Conservation (phyloP, 1,140 invertebrate species). For the Amphibalanus amphitrite region DNA sequence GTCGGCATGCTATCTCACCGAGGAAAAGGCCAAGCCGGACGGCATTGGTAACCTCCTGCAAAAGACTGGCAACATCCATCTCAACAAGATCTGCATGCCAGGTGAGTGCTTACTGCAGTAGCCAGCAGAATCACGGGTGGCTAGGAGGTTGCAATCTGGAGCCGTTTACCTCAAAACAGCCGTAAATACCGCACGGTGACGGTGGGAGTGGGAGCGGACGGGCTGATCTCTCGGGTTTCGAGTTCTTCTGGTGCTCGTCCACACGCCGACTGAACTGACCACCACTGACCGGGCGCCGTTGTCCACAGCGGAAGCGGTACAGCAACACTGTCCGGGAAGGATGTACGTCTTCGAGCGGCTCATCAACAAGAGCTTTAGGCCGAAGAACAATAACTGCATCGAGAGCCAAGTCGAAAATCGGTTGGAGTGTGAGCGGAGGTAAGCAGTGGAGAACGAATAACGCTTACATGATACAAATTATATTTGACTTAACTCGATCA, state of each 20-base stretch:
- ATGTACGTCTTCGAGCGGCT: neutral
- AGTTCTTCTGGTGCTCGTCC: no score
- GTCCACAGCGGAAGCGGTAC: neutral
- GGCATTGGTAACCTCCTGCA: neutral
- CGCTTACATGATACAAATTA: no score
- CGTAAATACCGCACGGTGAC: no score
- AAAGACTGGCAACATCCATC: neutral
- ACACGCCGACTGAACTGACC: no score
- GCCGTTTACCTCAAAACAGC: no score
- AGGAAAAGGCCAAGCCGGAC: neutral
- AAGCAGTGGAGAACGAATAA: no score
- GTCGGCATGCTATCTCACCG: neutral
- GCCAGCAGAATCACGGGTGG: no score
- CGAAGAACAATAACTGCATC: neutral
- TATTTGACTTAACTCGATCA: no score
- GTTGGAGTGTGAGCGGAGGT: neutral
- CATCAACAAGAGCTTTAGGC: neutral
- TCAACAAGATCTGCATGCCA: neutral
- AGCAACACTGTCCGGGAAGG: neutral
- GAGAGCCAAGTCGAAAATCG: neutral
- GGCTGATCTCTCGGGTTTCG: no score
- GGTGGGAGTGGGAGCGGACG: no score
- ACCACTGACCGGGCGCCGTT: no score
- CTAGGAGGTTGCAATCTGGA: no score
- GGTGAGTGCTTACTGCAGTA: neutral